phyloP scores from a whole-genome alignment of 2,888 invertebrate species.

The Diloba caeruleocephala region DNA sequence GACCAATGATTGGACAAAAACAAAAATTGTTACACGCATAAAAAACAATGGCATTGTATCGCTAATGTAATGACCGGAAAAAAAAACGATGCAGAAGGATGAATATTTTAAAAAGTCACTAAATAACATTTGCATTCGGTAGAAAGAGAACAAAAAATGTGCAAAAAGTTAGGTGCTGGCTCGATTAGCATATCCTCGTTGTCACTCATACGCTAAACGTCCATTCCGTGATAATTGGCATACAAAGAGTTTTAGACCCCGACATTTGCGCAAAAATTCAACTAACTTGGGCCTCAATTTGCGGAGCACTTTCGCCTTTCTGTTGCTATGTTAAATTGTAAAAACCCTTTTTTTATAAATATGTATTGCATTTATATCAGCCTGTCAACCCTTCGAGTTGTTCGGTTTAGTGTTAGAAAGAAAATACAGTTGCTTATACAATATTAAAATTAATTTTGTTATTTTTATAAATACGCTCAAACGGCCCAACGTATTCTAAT shows the following conservation, averaged over 20 bases:
- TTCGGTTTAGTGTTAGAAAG: constrained; percentile 11
- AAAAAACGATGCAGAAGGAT: constrained; percentile 69
- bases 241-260: constrained; percentile 63
- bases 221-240: constrained; percentile 75
- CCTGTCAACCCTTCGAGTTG: constrained; percentile 26
- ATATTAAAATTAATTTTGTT: no score
- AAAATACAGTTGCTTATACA: constrained; percentile 9
- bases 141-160: constrained; percentile 55
- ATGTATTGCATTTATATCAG: constrained; percentile 36
- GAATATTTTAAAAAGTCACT: constrained; percentile 61
- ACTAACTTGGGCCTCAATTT: constrained; percentile 14
- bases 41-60: constrained; percentile 76
- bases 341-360: neutral
- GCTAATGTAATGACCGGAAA: constrained; percentile 66
- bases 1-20: constrained; percentile 75
- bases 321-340: constrained; percentile 8
- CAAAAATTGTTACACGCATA: constrained; percentile 62
- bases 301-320: constrained; percentile 26
- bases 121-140: constrained; percentile 65
- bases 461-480: no score
- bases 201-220: constrained; percentile 80
- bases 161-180: constrained; percentile 60
- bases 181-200: constrained; percentile 82
- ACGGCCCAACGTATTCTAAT: no score
- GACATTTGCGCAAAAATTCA: constrained; percentile 22